Conservation (phyloP, 1,140 invertebrate species). For the Heliothis virescens region DNA sequence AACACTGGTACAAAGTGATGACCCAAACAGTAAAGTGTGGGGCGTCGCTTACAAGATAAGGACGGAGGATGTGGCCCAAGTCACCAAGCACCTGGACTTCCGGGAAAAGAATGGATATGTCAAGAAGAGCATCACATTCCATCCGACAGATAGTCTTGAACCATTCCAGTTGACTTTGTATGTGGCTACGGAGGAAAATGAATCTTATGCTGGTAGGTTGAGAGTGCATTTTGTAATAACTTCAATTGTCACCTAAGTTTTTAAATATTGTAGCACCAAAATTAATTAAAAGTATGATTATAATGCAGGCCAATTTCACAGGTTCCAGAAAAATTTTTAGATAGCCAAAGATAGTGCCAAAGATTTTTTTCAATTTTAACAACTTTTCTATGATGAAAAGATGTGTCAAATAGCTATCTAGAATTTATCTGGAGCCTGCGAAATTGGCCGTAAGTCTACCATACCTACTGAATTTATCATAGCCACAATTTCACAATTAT, state of each 20-base stretch:
- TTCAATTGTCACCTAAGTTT: background rate
- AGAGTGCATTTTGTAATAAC: conserved; percentile 10
- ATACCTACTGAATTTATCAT: no score
- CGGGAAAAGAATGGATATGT: conserved; percentile 96
- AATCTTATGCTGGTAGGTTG: conserved; percentile 88
- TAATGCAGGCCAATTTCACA: no score
- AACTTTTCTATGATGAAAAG: no score
- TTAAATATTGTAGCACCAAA: background rate
- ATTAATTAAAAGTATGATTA: no score
- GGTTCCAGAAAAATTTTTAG: no score
- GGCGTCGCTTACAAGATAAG: conserved; percentile 96
- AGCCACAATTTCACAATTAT: no score
- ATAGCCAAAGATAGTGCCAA: no score
- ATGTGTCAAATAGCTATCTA: no score
- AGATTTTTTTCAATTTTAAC: no score
- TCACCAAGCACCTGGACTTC: conserved; percentile 93
- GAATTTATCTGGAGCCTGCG: no score
- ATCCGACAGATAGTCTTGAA: conserved; percentile 86
- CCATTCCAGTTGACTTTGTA: conserved; percentile 93
- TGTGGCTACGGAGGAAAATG: conserved; percentile 93
- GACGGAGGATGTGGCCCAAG: conserved; percentile 88
- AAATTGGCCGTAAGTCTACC: no score
- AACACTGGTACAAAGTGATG: conserved; percentile 91
- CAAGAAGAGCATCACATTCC: conserved; percentile 89
- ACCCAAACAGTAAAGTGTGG: conserved; percentile 91